Evolutionary conservation across 2,888 invertebrate genomes (phyloP).

Genomic region (Brenthis ino): DNA sequence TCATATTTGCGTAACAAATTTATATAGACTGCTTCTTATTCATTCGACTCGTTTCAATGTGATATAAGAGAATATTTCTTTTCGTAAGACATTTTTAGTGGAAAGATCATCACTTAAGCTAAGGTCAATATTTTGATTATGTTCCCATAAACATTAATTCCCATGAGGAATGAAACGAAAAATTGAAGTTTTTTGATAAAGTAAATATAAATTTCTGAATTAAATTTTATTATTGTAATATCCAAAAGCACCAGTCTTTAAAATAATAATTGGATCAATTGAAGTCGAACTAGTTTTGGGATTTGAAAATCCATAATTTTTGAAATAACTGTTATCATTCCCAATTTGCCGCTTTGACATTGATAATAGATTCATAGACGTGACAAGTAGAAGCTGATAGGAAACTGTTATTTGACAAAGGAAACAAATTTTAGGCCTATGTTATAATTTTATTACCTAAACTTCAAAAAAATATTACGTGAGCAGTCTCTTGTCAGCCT

Average conservation of each 20-base stretch:
- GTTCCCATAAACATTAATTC: slow-evolving; percentile 71
- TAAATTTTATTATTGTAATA: slow-evolving; percentile 57
- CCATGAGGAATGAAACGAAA: slow-evolving; percentile 82
- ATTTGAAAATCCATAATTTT: slow-evolving; percentile 28
- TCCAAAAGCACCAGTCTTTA: slow-evolving; percentile 80
- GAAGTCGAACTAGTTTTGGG: slow-evolving; percentile 33
- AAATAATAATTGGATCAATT: slow-evolving; percentile 46
- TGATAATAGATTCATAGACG: slow-evolving; percentile 31
- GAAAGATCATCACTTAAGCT: slow-evolving; percentile 72
- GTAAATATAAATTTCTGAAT: slow-evolving; percentile 52
- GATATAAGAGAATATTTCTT: slow-evolving; percentile 1
- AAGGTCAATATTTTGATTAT: slow-evolving; percentile 69
- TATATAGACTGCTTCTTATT: too few species aligned
- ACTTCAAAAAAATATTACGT: slow-evolving; percentile 9
- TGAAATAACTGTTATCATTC: slow-evolving; percentile 34
- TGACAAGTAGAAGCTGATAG: slow-evolving; percentile 40
- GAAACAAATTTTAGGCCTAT: slow-evolving; percentile 17
- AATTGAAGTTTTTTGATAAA: slow-evolving; percentile 56
- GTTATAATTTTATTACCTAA: neutral
- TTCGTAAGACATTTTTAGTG: slow-evolving; percentile 56
- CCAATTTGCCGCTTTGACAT: slow-evolving; percentile 34
- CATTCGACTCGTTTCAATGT: slow-evolving; percentile 7
- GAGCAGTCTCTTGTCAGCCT: slow-evolving; percentile 38
- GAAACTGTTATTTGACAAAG: slow-evolving; percentile 13
- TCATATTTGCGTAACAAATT: neutral